Base-by-base conservation (phyloP, 2,888 invertebrate species). In the Hipparchia sbordonii region DNA sequence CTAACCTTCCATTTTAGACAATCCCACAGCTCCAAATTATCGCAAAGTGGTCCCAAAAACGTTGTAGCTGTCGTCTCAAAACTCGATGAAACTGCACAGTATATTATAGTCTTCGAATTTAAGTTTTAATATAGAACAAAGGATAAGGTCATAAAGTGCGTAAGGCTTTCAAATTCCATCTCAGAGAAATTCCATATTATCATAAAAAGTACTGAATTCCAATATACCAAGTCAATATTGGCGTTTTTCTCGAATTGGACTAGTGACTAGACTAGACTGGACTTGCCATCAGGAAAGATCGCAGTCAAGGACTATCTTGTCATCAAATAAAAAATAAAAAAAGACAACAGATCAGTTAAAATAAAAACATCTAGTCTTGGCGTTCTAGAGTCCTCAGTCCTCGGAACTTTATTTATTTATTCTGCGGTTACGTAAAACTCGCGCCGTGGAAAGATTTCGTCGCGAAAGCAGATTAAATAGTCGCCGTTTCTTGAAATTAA, bases 401-500 rank as follows among this genome's bases (percentile, higher is more conserved):
- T 57, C 8, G 7, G 39, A 8, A 39, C 39, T 60, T 39, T 60
- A 23, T 9, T 60, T 60, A 60, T 63, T 48, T 63, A 63, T 48
- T 66, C 45, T 54, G 67, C 62, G 65, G 65, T 69, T 72, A 61
- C 52, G 66, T 67, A 52, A 73, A 68, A 39, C 48, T 39, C 23
- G 48, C 51, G 33, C 57, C 63, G 10, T 10, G 57, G 52, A 33
- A 67, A 45, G 65, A 33, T 23, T 23, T 39, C 39, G 61, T 60
- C 61, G 69, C 69, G 7, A 69, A 72, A 72, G 72, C 61, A 72
- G 48, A 72, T 62, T 72, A 70, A 72, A 72, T 61, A 72, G 71
- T 23, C 63, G 48, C 12, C 23, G 48, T 61, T 74, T 69, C 59
- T 39, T 46, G 57, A 71, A 69, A 69, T 60, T 65, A 52, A 72